A percentile compares a stretch with the other conserved stretches of the same genome.
These are phyloP conservation scores for Columba livia DNA, from an alignment of 2,113 vertebrate genomes.

Conservation along the genomic window DNA sequence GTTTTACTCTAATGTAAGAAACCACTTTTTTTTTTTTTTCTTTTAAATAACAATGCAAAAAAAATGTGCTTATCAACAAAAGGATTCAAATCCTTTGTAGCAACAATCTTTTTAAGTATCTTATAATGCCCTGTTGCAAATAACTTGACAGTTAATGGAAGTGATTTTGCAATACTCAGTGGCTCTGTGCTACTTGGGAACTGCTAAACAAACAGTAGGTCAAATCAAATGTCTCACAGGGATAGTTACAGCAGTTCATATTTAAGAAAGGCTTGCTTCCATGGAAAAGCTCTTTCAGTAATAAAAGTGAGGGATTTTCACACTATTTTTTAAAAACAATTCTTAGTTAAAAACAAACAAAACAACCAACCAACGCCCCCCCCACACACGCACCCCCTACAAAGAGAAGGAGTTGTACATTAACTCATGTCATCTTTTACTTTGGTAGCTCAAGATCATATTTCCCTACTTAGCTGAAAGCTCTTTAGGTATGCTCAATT, in stretches of 20 bases:
- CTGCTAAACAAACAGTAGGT: neutral
- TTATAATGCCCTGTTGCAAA: neutral
- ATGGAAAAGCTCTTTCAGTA: neutral
- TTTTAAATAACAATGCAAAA: neutral
- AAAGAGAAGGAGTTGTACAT: neutral
- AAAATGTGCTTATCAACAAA: neutral
- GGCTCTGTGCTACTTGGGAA: neutral
- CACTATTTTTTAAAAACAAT: neutral
- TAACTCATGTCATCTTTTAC: neutral
- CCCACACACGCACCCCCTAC: neutral
- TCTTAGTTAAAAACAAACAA: neutral
- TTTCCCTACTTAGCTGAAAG: neutral
- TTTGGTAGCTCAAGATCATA: neutral
- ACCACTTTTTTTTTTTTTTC: neutral
- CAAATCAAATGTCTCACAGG: neutral
- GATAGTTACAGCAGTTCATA: neutral
- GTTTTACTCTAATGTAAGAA: neutral
- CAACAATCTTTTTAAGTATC: neutral
- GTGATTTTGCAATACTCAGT: neutral
- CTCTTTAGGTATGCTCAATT: neutral
- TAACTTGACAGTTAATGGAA: neutral
- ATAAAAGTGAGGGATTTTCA: neutral
- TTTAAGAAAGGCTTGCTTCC: neutral
- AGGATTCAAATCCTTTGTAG: neutral
- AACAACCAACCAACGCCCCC: neutral